A percentile compares a stretch with the other conserved stretches of the same genome.
Evolutionary conservation across 2,888 invertebrate genomes (phyloP).

Genomic region (Drosophila testacea): DNA sequence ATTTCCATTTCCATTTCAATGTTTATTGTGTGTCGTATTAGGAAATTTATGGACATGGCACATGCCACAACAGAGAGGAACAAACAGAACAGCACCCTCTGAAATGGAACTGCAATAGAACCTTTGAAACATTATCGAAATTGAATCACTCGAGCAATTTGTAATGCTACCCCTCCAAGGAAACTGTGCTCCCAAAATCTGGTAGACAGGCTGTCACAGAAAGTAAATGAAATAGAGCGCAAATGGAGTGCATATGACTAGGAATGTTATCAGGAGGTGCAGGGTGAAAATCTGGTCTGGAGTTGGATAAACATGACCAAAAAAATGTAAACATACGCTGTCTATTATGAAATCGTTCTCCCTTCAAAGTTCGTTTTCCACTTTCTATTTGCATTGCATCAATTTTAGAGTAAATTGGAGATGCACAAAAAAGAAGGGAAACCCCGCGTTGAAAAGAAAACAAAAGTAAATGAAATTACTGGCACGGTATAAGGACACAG

Average conservation of each 20-base stretch:
- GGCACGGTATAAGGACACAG: conserved; percentile 44
- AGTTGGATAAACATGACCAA: conserved; percentile 37
- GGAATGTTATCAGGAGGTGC: conserved; percentile 8
- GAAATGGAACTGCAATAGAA: conserved; percentile 16
- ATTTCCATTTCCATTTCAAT: conserved; percentile 41
- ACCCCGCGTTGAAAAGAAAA: conserved; percentile 29
- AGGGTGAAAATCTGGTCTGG: conserved; percentile 20
- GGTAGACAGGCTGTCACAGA: conserved; percentile 49
- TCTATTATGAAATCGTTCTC: conserved; percentile 23
- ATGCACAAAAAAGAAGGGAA: conserved; percentile 30
- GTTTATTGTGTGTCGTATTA: conserved; percentile 54
- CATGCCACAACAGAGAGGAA: conserved; percentile 17
- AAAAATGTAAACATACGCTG: conserved; percentile 66
- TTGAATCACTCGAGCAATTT: conserved; percentile 79
- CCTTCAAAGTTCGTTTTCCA: conserved; percentile 1
- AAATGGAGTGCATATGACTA: conserved; percentile 22
- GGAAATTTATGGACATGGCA: conserved; percentile 48
- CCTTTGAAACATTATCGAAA: conserved; percentile 65
- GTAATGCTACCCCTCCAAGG: conserved; percentile 66
- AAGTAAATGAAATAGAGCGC: conserved; percentile 23
- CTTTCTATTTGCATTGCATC: conserved; percentile 64
- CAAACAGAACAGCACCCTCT: background rate
- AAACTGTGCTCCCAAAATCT: conserved; percentile 39
- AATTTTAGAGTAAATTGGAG: conserved; percentile 57
- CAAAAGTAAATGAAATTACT: conserved; percentile 64